These are phyloP conservation scores for Drosophila longiperda DNA, from an alignment of 2,888 invertebrate species.

Conservation along the genomic window DNA sequence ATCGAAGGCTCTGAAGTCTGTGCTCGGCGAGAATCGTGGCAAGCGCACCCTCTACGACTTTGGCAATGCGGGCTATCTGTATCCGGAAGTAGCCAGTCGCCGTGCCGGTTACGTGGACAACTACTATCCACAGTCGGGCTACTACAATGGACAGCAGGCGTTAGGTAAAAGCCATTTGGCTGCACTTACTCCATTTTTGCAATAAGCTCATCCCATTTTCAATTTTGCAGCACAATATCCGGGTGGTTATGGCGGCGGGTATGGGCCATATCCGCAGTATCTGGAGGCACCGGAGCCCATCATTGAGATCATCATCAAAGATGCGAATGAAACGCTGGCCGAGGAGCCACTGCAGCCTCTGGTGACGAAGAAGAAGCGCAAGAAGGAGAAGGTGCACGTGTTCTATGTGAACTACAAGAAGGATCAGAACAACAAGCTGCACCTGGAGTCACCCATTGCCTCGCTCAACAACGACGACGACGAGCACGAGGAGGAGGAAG, in stretches of 20 bases:
- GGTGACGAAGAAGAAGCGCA: slow-evolving; percentile 86
- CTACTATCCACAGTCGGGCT: slow-evolving; percentile 78
- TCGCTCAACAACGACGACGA: slow-evolving; percentile 90
- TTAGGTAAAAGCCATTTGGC: slow-evolving; percentile 56
- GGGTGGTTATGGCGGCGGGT: slow-evolving; percentile 60
- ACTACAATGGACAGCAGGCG: slow-evolving; percentile 80
- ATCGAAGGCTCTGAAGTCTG: slow-evolving; percentile 58
- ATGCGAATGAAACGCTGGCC: slow-evolving; percentile 93
- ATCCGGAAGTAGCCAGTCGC: slow-evolving; percentile 77
- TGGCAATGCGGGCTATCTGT: slow-evolving; percentile 80
- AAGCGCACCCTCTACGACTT: slow-evolving; percentile 83
- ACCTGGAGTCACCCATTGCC: slow-evolving; percentile 92
- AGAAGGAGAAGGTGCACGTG: slow-evolving; percentile 94
- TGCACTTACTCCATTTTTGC: too few relatives aligned
- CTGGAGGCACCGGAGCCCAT: slow-evolving; percentile 94
- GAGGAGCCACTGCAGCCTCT: slow-evolving; percentile 86
- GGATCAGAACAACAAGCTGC: slow-evolving; percentile 90
- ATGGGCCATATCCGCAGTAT: slow-evolving; percentile 86
- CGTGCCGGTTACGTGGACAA: slow-evolving; percentile 76
- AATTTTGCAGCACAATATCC: slow-evolving; percentile 77
- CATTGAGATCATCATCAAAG: slow-evolving; percentile 96
- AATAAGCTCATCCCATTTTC: not conserved
- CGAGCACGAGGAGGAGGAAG: slow-evolving; percentile 86
- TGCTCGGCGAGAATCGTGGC: slow-evolving; percentile 80
- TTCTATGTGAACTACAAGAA: slow-evolving; percentile 96